A percentile compares a stretch with the other conserved stretches of the same genome.
phyloP scores from a whole-genome alignment of 1,140 invertebrate genomes.

The Sitophilus oryzae region DNA sequence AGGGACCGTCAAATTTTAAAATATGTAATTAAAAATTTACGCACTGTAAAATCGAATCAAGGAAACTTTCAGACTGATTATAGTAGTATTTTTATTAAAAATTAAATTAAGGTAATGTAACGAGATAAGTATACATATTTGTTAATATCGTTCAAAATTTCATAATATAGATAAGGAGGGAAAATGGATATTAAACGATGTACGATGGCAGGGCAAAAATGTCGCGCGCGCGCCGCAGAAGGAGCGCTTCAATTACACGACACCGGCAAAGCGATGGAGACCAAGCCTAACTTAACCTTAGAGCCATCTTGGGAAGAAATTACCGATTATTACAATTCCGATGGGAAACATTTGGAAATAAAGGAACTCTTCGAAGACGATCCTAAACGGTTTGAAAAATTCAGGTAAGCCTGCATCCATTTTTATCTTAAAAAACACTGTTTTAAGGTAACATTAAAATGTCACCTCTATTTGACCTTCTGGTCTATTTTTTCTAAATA shows the following conservation, averaged over 20 bases:
- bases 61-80: too few species aligned
- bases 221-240: conserved; percentile 18
- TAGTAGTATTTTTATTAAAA: too few species aligned
- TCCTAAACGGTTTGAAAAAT: conserved; percentile 70
- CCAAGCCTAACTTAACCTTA: conserved; percentile 47
- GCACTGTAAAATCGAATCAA: too few species aligned
- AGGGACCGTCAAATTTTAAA: too few species aligned
- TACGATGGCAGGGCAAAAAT: conserved; percentile 14
- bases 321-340: conserved; percentile 61
- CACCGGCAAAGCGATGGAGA: conserved; percentile 23
- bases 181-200: conserved; percentile 19
- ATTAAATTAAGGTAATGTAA: too few species aligned
- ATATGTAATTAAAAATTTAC: too few species aligned
- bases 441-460: background rate
- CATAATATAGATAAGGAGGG: background rate
- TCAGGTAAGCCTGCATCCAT: conserved; percentile 57
- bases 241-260: background rate
- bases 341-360: conserved; percentile 68
- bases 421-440: background rate
- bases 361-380: conserved; percentile 70
- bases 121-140: too few species aligned
- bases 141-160: conserved; percentile 1
- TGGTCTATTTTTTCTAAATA: conserved; percentile 3
- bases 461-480: conserved; percentile 36
- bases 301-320: conserved; percentile 67